Conservation (phyloP, 1,140 invertebrate genomes). For the Dinoponera quadriceps region DNA sequence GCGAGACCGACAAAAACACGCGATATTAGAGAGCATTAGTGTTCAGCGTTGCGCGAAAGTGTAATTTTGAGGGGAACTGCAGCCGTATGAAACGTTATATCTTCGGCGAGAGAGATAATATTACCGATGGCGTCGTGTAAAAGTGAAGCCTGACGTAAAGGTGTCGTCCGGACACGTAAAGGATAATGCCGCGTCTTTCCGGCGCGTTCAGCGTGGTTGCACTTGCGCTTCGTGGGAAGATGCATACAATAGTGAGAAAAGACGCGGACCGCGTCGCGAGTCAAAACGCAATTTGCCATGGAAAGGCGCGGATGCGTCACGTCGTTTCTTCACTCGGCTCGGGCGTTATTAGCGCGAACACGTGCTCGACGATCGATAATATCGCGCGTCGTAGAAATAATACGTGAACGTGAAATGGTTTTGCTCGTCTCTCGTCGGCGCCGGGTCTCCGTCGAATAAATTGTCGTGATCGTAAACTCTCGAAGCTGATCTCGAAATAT, state of each 20-base stretch:
- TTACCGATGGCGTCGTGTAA: conserved; percentile 30
- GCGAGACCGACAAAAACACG: too few relatives aligned
- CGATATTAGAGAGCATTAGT: too few relatives aligned
- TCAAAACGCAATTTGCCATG: conserved; percentile 22
- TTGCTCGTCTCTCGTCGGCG: neutral
- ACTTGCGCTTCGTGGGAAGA: conserved; percentile 52
- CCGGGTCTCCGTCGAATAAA: conserved; percentile 15
- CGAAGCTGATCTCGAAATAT: neutral
- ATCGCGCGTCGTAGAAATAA: conserved; percentile 19
- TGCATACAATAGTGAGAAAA: conserved; percentile 58
- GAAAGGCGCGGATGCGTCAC: conserved; percentile 42
- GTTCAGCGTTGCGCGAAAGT: neutral
- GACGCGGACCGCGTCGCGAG: conserved; percentile 29
- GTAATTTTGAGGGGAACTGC: neutral
- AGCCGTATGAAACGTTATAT: neutral
- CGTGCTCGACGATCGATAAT: conserved; percentile 48
- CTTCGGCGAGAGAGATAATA: neutral
- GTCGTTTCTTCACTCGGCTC: conserved; percentile 4
- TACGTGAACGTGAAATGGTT: conserved; percentile 1
- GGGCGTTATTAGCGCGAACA: conserved; percentile 27
- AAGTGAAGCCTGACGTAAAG: conserved; percentile 35
- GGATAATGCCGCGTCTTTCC: conserved; percentile 13
- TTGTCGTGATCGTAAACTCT: conserved; percentile 4
- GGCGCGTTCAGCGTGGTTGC: conserved; percentile 43
- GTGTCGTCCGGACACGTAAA: conserved; percentile 25